Conservation (phyloP, 1,140 invertebrate genomes). For the Listronotus oregonensis region DNA sequence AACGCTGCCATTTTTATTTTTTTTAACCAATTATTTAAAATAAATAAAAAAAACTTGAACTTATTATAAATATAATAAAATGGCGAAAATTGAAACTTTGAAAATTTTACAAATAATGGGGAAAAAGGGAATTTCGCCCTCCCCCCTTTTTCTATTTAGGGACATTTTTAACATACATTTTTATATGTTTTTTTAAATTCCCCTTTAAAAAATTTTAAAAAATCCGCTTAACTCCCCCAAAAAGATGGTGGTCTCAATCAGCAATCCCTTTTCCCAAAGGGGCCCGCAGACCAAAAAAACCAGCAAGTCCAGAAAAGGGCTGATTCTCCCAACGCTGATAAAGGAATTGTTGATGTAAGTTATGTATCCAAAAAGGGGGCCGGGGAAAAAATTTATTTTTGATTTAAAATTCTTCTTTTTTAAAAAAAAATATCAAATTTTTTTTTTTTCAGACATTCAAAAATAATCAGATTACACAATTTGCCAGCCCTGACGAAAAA, state of each 20-base stretch:
- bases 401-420: no score
- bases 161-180: no score
- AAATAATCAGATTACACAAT: conserved; percentile 27
- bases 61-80: no score
- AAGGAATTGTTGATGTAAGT: conserved; percentile 9
- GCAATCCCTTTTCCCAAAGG: conserved; percentile 1
- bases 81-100: no score
- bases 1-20: no score
- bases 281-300: neutral
- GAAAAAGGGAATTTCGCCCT: no score
- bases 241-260: conserved; percentile 4
- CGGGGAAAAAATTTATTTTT: no score
- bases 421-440: neutral
- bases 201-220: conserved; percentile 23
- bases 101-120: no score
- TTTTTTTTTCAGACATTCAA: conserved; percentile 9
- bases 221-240: neutral
- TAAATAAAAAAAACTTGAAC: no score
- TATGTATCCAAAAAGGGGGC: no score
- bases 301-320: conserved; percentile 21
- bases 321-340: conserved; percentile 9
- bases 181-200: conserved; percentile 6
- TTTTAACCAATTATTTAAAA: no score
- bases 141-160: no score
- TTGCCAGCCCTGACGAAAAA: conserved; percentile 63